Evolutionary conservation across 2,797 vertebrate genomes (phyloP), one percentile per base, ranked within the genome.

Genomic region (Amniataba percoides): DNA sequence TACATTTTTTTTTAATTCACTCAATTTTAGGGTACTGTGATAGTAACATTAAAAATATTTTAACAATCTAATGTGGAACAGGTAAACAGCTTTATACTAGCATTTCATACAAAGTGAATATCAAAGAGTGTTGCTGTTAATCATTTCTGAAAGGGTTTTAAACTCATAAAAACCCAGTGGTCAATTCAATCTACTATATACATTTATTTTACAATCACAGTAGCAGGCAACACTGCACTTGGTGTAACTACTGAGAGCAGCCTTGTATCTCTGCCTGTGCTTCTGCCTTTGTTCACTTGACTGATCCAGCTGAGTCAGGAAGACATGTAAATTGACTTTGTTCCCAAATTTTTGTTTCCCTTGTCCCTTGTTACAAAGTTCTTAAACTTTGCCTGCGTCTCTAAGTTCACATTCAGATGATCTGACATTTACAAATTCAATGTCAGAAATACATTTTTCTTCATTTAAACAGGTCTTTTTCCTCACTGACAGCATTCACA

Each of bases 161-260:
- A 40, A 9, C 19, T 45, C 0, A 15, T 67, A 82, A 90, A 74
- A 82, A 71, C 73, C 6, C 31, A 36, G 62, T 51, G 36, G 16
- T 73, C 39, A 82, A 73, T 71, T 80, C 56, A 75, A 60, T 68
- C 62, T 86, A 49, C 51, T 92, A 89, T 89, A 39, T 90, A 87
- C 91, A 90, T 56, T 68, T 88, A 88, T 83, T 82, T 88, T 87
- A 89, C 86, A 88, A 65, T 68, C 65, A 68, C 73, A 81, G 42
- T 46, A 84, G 78, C 70, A 79, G 67, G 52, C 42, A 71, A 59
- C 36, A 36, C 31, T 66, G 70, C 43, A 45, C 16, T 52, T 51
- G 76, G 40, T 77, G 58, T 81, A 80, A 87, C 72, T 42, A 43
- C 65, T 72, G 59, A 45, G 68, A 72, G 58, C 46, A 80, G 57